Conservation (phyloP, 2,888 invertebrate genomes). For the Acronicta alni region DNA sequence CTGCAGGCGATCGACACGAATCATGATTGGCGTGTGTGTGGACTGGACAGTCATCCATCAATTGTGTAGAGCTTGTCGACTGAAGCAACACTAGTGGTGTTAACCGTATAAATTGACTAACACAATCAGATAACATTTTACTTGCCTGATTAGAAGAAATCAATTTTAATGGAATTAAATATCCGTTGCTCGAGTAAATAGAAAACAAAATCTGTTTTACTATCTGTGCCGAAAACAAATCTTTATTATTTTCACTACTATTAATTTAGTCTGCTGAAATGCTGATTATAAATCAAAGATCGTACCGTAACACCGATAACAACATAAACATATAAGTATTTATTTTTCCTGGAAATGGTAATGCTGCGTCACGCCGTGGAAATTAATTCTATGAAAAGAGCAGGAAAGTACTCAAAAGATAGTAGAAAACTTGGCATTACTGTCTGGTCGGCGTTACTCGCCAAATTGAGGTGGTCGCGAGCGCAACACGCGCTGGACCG, state of each 20-base stretch:
- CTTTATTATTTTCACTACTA: slow-evolving; percentile 17
- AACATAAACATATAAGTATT: slow-evolving; percentile 37
- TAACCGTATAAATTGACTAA: slow-evolving; percentile 56
- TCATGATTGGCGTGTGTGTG: slow-evolving; percentile 57
- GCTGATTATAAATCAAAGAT: slow-evolving; percentile 20
- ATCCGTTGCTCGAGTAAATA: slow-evolving; percentile 29
- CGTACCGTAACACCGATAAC: slow-evolving; percentile 24
- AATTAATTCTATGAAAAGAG: slow-evolving; percentile 36
- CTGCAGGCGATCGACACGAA: slow-evolving; percentile 57
- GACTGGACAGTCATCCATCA: slow-evolving; percentile 62
- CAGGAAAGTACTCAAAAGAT: slow-evolving; percentile 33
- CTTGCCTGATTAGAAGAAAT: slow-evolving; percentile 41
- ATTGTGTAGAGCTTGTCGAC: slow-evolving; percentile 54
- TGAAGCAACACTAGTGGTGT: slow-evolving; percentile 55
- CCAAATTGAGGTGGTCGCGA: slow-evolving; percentile 53
- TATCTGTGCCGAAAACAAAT: slow-evolving; percentile 19
- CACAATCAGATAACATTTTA: slow-evolving; percentile 53
- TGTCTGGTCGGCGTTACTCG: slow-evolving; percentile 42
- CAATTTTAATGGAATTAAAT: slow-evolving; percentile 40
- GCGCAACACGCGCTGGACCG: slow-evolving; percentile 67
- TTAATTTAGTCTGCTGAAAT: slow-evolving; percentile 21
- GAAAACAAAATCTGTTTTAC: slow-evolving; percentile 28
- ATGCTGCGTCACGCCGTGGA: slow-evolving; percentile 23
- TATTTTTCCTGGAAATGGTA: slow-evolving; percentile 20
- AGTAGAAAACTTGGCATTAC: slow-evolving; percentile 34